Conservation (phyloP, 2,797 vertebrate species). For the Coreius guichenoti region DNA sequence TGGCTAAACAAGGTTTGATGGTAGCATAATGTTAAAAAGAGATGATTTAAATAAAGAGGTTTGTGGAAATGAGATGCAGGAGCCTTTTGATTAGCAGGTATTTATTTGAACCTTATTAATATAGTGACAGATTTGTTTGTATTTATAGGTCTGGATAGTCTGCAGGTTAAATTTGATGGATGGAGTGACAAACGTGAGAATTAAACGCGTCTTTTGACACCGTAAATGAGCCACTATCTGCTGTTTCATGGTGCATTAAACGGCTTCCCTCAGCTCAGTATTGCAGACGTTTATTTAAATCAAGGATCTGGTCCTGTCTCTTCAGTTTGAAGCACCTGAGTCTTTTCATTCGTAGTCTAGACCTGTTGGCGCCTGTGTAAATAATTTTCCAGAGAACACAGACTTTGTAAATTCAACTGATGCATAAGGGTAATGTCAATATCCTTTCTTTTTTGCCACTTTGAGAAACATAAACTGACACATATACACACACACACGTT, state of each 20-base stretch:
- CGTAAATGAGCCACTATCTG: conserved; percentile 67
- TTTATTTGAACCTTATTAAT: conserved; percentile 75
- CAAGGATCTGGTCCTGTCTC: conserved; percentile 20
- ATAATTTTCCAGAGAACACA: conserved; percentile 64
- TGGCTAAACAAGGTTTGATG: conserved; percentile 52
- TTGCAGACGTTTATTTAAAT: conserved; percentile 49
- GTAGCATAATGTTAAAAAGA: conserved; percentile 60
- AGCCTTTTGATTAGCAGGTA: conserved; percentile 72
- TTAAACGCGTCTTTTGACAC: conserved; percentile 40
- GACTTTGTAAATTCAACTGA: conserved; percentile 61
- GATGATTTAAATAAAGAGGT: conserved; percentile 62
- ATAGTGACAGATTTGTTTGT: conserved; percentile 66
- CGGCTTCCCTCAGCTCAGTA: conserved; percentile 36
- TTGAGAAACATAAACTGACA: conserved; percentile 62
- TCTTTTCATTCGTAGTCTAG: conserved; percentile 51
- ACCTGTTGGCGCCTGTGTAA: conserved; percentile 74
- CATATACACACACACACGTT: conserved; percentile 61
- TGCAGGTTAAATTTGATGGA: conserved; percentile 58
- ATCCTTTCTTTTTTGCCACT: conserved; percentile 58
- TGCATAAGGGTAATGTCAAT: conserved; percentile 60
- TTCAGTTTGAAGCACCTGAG: conserved; percentile 14
- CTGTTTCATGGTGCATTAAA: conserved; percentile 66
- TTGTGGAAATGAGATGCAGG: conserved; percentile 50
- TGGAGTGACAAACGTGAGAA: conserved; percentile 57
- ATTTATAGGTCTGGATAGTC: conserved; percentile 60